A percentile compares a stretch with the other conserved stretches of the same genome.
phyloP scores from a whole-genome alignment of 2,888 invertebrate species.

The Lacanobia wlatinum region DNA sequence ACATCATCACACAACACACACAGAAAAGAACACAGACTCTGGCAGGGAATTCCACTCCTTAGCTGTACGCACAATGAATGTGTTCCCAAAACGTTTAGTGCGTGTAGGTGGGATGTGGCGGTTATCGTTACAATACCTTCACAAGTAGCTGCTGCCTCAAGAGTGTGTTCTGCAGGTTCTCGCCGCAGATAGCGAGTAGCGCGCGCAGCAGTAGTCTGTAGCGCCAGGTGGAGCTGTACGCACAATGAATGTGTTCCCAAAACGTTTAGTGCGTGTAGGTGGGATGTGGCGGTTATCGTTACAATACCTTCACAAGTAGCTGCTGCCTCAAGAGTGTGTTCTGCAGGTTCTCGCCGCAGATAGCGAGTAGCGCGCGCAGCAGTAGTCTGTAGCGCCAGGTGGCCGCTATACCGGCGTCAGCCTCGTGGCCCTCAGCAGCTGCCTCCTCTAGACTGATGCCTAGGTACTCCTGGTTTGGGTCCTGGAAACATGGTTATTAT shows the following conservation, averaged over 20 bases:
- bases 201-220: constrained; percentile 97
- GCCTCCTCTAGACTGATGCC: constrained; percentile 86
- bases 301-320: constrained; percentile 95
- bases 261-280: no score
- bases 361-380: constrained; percentile 95
- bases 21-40: no score
- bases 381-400: constrained; percentile 95
- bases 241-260: no score
- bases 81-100: no score
- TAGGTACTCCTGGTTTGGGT: constrained; percentile 85
- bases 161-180: constrained; percentile 95
- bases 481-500: constrained; percentile 56
- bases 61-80: no score
- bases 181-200: constrained; percentile 96
- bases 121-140: no score
- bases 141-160: constrained; percentile 96
- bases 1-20: no score
- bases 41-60: no score
- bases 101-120: no score
- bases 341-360: constrained; percentile 95
- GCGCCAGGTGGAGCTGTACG: constrained; percentile 93
- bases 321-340: constrained; percentile 96
- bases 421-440: constrained; percentile 75
- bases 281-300: no score
- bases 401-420: constrained; percentile 92